These are phyloP conservation scores for Brachypodius melanocephalos DNA, from an alignment of 2,113 vertebrate genomes.

Conservation along the genomic window DNA sequence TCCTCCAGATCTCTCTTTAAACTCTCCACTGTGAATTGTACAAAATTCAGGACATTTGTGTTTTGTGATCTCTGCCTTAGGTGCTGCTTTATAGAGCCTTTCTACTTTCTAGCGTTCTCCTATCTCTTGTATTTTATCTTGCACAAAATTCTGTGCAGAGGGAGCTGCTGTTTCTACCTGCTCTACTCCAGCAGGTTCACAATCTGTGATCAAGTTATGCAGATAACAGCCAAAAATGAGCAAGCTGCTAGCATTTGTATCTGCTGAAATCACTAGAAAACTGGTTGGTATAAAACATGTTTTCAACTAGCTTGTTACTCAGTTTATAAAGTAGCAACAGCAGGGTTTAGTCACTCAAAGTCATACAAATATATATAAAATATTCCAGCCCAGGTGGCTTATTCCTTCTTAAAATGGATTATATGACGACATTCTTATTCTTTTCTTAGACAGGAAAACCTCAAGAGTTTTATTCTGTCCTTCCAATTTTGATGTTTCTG, in stretches of 20 bases:
- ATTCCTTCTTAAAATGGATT: neutral
- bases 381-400: neutral
- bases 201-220: neutral
- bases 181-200: neutral
- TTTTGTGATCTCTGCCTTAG: neutral
- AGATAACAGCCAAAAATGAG: neutral
- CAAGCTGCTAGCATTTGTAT: neutral
- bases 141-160: neutral
- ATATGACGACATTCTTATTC: neutral
- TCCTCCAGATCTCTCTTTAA: neutral
- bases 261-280: neutral
- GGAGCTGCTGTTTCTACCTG: neutral
- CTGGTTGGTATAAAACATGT: neutral
- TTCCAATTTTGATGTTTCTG: neutral
- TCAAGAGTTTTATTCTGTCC: neutral
- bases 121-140: neutral
- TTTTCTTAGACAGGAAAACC: neutral
- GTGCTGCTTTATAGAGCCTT: neutral
- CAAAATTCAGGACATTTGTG: neutral
- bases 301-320: neutral
- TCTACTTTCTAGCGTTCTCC: neutral
- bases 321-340: neutral
- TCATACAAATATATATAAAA: neutral
- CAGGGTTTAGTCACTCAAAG: neutral
- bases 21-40: neutral